Base-by-base conservation (phyloP, 1,140 invertebrate genomes). In the Batillaria attramentaria region DNA sequence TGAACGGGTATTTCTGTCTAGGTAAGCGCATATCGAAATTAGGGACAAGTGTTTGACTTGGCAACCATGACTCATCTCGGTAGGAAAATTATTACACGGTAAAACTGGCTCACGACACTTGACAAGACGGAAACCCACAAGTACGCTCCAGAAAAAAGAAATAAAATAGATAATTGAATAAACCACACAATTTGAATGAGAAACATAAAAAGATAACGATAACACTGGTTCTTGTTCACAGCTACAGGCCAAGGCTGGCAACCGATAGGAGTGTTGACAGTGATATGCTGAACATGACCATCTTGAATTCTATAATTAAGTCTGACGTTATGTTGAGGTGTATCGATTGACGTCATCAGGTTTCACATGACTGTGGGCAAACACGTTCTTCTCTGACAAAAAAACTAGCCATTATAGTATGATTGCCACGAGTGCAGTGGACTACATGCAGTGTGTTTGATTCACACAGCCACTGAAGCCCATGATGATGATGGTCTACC, bases 401-500 rank as follows among this genome's bases (percentile, higher is more conserved):
- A 28, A 2, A 46, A 20, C 18, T 20, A n/a, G 3, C 6, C 20
- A 54, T 24, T 57, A 24, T 57, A 69, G 42, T 42, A 31, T 57
- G 33, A 6, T 74, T 35, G n/a, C n/a, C n/a, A n/a, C n/a, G n/a
- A n/a, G n/a, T n/a, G n/a, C n/a, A n/a, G n/a, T n/a, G n/a, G n/a
- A n/a, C n/a, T n/a, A n/a, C n/a, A n/a, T n/a, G n/a, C n/a, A n/a
- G n/a, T n/a, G n/a, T 54, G 42, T 78, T 60, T 68, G 68, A 72
- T 35, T 66, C 33, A 77, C 80, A 81, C 85, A 97, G 96, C 95
- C 31, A 98, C 97, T 20, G 96, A 98, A 92, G 95, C 96, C 0
- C 93, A 95, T 87, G 95, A 97, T 91, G 95, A 98, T 91, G 96
- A 98, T 93, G 97, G 97, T 4, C 88, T 98, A 54, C 97, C 97